Evolutionary conservation across 1,140 invertebrate species (phyloP), one percentile per base, ranked within the genome.

Genomic region (Drosophila subpulchrella): DNA sequence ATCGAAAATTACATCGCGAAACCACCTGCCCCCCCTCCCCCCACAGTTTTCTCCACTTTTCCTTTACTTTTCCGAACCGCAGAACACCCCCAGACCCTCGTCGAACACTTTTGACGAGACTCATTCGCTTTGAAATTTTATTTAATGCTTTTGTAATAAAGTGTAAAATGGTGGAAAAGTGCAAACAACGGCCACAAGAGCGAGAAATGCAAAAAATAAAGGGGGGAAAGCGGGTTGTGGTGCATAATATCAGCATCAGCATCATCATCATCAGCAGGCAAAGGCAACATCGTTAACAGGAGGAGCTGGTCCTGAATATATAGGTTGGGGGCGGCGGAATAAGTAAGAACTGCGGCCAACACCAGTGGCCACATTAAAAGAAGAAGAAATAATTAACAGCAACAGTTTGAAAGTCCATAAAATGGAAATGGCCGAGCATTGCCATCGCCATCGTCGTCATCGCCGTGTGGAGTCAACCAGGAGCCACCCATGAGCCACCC

Each of bases 141-240:
- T 89, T 89, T 89, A 89, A 89, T 89, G 85, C 80, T 84, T 89
- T 89, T 89, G 84, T 89, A 89, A 89, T 89, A 89, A 89, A 89
- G 84, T 89, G 84, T 80, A 89, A 89, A 89, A 89, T 89, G 84
- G 76, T 78, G 80, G 88, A 89, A 89, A 89, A 89, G 85, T 89
- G 77, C 84, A 89, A 89, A 89, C 80, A 88, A 83, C 73, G 70
- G 78, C 39, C 54, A 58, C 61, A 63, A 63, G 61, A 63, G 54
- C 77, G 78, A 48, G 72, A 59, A 75, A 78, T 59, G 73, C 44
- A 44, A 68, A 68, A 27, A 27, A 27, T 2, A 27, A 27, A 27
- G 13, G 30, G 41, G 32, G 32, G 3, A 54, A 47, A 56, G 46
- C 51, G 75, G 36, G 76, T 15, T 27, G 59, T 70, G 67, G 61